Evolutionary conservation across 2,888 invertebrate species (phyloP).

Genomic region (Drosophila ustulata): DNA sequence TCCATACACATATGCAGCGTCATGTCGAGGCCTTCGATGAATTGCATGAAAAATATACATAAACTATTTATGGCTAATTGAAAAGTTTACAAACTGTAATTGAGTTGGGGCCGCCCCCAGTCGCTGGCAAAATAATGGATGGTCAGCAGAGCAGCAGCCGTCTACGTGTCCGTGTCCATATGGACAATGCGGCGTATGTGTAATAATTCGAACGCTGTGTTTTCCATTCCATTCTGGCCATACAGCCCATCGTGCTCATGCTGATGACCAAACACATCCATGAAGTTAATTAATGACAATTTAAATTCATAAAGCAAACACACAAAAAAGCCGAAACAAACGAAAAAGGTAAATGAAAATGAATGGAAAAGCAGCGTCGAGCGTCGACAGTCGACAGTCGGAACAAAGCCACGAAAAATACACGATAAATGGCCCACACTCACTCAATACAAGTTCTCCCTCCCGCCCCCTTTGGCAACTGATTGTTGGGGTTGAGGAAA

Average conservation of each 20-base stretch:
- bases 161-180: constrained; percentile 10
- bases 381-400: constrained; percentile 47
- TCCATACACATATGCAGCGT: constrained; percentile 57
- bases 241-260: neutral
- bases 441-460: constrained; percentile 6
- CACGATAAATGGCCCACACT: constrained; percentile 46
- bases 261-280: constrained; percentile 29
- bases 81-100: constrained; percentile 83
- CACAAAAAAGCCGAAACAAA: constrained; percentile 43
- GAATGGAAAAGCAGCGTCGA: constrained; percentile 61
- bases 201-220: constrained; percentile 58
- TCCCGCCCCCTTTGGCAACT: neutral
- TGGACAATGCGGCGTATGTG: constrained; percentile 55
- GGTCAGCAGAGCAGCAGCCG: constrained; percentile 49
- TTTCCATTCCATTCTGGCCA: constrained; percentile 8
- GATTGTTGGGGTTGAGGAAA: neutral
- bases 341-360: constrained; percentile 75
- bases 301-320: constrained; percentile 82
- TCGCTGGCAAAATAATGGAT: constrained; percentile 53
- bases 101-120: constrained; percentile 62
- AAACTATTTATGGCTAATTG: constrained; percentile 82
- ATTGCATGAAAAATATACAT: constrained; percentile 74
- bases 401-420: constrained; percentile 59
- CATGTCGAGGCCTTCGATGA: constrained; percentile 58
- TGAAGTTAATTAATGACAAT: constrained; percentile 82